phyloP scores from a whole-genome alignment of 2,113 vertebrate genomes.

The Gobius niger region DNA sequence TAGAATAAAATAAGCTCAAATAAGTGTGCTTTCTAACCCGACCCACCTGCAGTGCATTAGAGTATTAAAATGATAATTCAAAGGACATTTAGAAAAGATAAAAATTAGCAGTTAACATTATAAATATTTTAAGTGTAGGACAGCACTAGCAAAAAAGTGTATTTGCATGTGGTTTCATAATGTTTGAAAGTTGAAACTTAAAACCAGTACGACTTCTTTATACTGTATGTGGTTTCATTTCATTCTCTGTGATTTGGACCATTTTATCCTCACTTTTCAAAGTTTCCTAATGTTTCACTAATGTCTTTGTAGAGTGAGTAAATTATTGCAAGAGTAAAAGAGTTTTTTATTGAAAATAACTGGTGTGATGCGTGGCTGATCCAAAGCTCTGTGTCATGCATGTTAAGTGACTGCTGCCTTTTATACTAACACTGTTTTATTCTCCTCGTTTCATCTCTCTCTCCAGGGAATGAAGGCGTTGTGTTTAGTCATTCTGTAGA shows the following conservation, averaged over 20 bases:
- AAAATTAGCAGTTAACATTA: too few relatives aligned
- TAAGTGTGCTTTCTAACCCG: too few relatives aligned
- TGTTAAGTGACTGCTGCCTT: conserved; percentile 20
- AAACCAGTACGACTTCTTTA: too few relatives aligned
- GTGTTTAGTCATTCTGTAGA: conserved; percentile 97
- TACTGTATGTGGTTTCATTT: not conserved
- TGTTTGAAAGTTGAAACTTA: too few relatives aligned
- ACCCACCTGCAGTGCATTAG: too few relatives aligned
- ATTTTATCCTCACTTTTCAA: not conserved
- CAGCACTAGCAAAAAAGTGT: too few relatives aligned
- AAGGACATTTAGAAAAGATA: too few relatives aligned
- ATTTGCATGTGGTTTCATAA: too few relatives aligned
- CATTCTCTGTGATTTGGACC: not conserved
- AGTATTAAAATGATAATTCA: too few relatives aligned
- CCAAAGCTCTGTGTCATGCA: conserved; percentile 4
- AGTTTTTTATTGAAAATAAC: not conserved
- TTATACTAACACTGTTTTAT: conserved; percentile 11
- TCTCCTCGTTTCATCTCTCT: conserved; percentile 27
- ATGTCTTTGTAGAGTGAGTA: not conserved
- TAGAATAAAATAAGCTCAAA: too few relatives aligned
- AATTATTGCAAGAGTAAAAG: not conserved
- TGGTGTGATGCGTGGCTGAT: not conserved
- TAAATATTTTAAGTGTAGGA: too few relatives aligned
- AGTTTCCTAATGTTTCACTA: not conserved
- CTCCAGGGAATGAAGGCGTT: conserved; percentile 91